Evolutionary conservation across 2,797 vertebrate species (phyloP), one percentile per base, ranked within the genome.

Genomic region (Sebastes cheni): DNA sequence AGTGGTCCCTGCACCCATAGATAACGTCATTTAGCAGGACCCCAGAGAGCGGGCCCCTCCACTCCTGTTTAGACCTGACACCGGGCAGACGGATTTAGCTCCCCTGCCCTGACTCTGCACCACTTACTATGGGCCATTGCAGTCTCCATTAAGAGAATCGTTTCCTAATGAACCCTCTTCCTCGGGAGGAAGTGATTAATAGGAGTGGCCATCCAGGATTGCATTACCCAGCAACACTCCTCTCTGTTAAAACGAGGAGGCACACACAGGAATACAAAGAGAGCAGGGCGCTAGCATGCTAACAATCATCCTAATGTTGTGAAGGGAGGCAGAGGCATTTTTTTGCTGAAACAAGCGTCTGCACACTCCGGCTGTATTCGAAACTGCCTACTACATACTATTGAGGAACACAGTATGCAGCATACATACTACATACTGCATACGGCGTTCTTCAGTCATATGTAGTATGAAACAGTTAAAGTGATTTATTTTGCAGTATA

Each of bases 91-190:
- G 20, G 86, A 92, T 93, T 89, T 85, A 86, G 88, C 88, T 87
- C 74, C 52, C 39, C 72, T 84, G 79, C 65, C 90, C 91, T 75
- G 86, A 84, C 84, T 86, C 81, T 82, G 86, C 90, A 87, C 85
- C 87, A 84, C 90, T 94, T 92, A 92, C 88, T 85, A 75, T 32
- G 73, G 86, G 79, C 89, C 87, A 80, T 89, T 91, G 88, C 80
- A 61, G 77, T 82, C 88, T 91, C 92, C 91, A 94, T 94, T 93
- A 93, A 92, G 85, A 89, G 88, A 94, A 94, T 94, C 83, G 68
- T 78, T 91, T 91, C 92, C 87, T 94, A 94, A 94, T 94, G 92
- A 94, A 94, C 92, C 87, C 79, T 88, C 88, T 87, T 91, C 88
- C 86, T 89, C 66, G 34, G 83, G 86, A 90, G 89, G 85, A 91